Evolutionary conservation across 2,797 vertebrate species (phyloP), one percentile per base, ranked within the genome.

Genomic region (Rhincodon typus): DNA sequence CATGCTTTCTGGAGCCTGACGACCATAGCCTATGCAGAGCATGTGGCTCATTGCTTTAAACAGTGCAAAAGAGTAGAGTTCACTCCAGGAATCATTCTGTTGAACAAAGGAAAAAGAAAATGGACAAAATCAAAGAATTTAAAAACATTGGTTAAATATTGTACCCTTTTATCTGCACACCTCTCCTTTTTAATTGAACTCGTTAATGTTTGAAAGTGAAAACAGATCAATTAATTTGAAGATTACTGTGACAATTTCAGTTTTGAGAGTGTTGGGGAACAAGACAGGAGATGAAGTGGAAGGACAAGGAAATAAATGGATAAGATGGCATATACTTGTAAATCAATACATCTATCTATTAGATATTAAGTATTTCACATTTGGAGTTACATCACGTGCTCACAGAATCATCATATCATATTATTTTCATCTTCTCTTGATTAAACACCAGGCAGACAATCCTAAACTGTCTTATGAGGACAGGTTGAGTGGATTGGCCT

Each of bases 31-130:
- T 0, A 99, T 99, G 96, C 99, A 99, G 95, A 99, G 97, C 99
- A 99, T 99, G 98, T 99, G 99, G 97, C 99, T 99, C 99, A 99
- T 99, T 91, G 99, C 99, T 97, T 99, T 99, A 97, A 99, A 99
- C 96, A 99, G 98, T 23, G 99, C 99, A 0, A 98, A 99, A 96
- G 99, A 99, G 96, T 99, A 99, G 13, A 99, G 98, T 97, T 99
- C 99, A 0, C 98, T 98, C 99, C 99, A 99, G 0, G 99, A 98
- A 97, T 99, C 98, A 0, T 99, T 99, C 99, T 99, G 98, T 94
- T 96, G 96, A 0, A 0, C 96, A 53, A 94, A 96, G 70, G 57
- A 82, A 84, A 69, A 53, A 34, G 88, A 86, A 62, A 86, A 62
- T 15, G 30, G 34, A 23, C 1, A 23, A 67, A 62, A 84, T 74